phyloP scores from a whole-genome alignment of 2,113 vertebrate species.

The Garra rufa region DNA sequence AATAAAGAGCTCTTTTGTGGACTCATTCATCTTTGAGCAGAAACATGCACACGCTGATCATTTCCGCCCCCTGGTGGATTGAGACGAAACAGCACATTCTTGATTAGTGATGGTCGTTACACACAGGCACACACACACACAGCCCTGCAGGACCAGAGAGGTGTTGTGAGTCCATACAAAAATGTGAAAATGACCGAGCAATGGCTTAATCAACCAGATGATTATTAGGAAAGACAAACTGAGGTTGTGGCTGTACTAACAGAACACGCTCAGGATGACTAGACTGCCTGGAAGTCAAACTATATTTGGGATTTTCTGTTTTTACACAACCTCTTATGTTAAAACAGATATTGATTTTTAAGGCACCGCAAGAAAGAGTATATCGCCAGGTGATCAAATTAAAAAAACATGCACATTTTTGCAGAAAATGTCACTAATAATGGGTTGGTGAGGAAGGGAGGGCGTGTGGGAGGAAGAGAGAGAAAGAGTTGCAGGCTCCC shows the following conservation, averaged over 20 bases:
- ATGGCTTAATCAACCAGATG: conserved; percentile 51
- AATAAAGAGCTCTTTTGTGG: conserved; percentile 69
- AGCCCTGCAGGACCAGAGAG: conserved; percentile 40
- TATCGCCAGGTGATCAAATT: conserved; percentile 28
- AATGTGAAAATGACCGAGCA: conserved; percentile 67
- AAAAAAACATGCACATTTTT: not conserved
- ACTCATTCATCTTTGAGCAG: conserved; percentile 7
- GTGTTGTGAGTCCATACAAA: conserved; percentile 51
- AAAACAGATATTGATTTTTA: not conserved
- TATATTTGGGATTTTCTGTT: not conserved
- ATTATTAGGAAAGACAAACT: not conserved
- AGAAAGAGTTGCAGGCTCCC: conserved; percentile 52
- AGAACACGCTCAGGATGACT: not conserved
- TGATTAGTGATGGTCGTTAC: not conserved
- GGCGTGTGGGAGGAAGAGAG: not conserved
- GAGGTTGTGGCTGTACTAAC: not conserved
- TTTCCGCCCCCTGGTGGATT: not conserved
- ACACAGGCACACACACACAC: not conserved
- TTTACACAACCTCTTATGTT: not conserved
- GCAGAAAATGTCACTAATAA: conserved; percentile 26
- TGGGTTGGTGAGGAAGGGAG: conserved; percentile 17
- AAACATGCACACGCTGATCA: not conserved
- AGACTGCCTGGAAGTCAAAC: not conserved
- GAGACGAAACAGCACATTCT: not conserved
- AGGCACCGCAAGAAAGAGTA: not conserved